A percentile compares a stretch with the other conserved stretches of the same genome.
Evolutionary conservation across 2,113 vertebrate species (phyloP).

Genomic region (Uropsilus gracilis): DNA sequence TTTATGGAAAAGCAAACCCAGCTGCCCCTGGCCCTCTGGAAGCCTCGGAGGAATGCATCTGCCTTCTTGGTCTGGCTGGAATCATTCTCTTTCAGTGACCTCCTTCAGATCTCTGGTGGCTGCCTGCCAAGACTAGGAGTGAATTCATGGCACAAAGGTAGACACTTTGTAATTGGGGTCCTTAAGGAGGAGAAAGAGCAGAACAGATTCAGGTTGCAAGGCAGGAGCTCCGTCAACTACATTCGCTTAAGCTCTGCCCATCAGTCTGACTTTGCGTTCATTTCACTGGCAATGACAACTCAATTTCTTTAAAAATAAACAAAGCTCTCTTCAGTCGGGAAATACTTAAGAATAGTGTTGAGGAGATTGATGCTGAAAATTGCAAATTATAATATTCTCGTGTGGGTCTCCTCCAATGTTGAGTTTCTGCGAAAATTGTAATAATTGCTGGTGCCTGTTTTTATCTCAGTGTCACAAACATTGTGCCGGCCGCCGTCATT

Average conservation of each 20-base stretch:
- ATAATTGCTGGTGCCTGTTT: not conserved
- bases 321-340: not conserved
- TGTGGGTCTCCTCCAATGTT: not conserved
- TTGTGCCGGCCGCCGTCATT: not conserved
- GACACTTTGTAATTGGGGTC: not conserved
- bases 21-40: not conserved
- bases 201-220: fast-evolving
- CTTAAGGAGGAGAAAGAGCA: not conserved
- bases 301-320: not conserved
- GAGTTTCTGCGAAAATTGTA: not conserved
- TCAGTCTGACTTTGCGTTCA: not conserved
- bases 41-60: not conserved
- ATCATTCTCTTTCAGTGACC: not conserved
- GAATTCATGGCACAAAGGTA: not conserved
- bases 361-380: not conserved
- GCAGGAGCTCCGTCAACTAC: not conserved
- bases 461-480: not conserved
- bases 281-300: not conserved
- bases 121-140: not conserved
- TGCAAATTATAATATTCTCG: not conserved
- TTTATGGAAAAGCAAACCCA: not conserved
- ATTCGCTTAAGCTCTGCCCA: fast-evolving
- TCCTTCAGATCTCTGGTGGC: not conserved
- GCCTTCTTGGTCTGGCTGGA: not conserved
- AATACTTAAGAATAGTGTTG: not conserved